Percentiles rank a stretch among this genome's conserved stretches.
Conservation (phyloP, 2,888 invertebrate genomes). For the Mellilla xanthometata region DNA sequence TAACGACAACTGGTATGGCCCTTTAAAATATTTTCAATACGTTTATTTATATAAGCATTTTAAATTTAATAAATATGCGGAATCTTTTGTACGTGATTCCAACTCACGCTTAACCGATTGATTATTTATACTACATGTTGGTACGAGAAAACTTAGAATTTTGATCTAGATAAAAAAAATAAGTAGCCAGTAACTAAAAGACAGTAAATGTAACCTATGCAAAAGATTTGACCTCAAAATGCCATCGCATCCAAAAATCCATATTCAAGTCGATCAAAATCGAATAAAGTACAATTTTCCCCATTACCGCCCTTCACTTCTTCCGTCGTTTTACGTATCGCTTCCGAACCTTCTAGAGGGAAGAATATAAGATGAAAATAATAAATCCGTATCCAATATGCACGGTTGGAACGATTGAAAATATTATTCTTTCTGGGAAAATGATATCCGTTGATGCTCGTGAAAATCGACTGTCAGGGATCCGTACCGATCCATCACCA, state of each 20-base stretch:
- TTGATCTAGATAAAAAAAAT: too few relatives aligned
- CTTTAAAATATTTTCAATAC: too few relatives aligned
- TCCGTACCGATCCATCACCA: conserved; percentile 71
- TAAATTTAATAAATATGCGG: too few relatives aligned
- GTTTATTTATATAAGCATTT: too few relatives aligned
- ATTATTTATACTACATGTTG: too few relatives aligned
- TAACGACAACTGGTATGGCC: too few relatives aligned
- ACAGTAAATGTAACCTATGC: conserved; percentile 35
- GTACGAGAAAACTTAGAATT: too few relatives aligned
- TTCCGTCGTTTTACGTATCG: conserved; percentile 81
- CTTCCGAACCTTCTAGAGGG: conserved; percentile 75
- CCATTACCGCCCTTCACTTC: conserved; percentile 79
- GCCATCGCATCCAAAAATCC: conserved; percentile 71
- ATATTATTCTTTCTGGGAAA: conserved; percentile 50
- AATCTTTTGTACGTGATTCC: too few relatives aligned
- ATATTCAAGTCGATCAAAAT: conserved; percentile 79
- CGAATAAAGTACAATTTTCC: conserved; percentile 81
- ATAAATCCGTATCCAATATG: conserved; percentile 80
- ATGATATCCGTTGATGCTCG: conserved; percentile 45
- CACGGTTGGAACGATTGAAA: conserved; percentile 64
- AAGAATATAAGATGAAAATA: conserved; percentile 75
- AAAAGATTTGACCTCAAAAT: conserved; percentile 50
- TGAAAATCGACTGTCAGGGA: conserved; percentile 57
- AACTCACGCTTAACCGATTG: too few relatives aligned
- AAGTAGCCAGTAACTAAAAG: too few relatives aligned